phyloP scores from a whole-genome alignment of 2,113 vertebrate species.

The Chionis minor region DNA sequence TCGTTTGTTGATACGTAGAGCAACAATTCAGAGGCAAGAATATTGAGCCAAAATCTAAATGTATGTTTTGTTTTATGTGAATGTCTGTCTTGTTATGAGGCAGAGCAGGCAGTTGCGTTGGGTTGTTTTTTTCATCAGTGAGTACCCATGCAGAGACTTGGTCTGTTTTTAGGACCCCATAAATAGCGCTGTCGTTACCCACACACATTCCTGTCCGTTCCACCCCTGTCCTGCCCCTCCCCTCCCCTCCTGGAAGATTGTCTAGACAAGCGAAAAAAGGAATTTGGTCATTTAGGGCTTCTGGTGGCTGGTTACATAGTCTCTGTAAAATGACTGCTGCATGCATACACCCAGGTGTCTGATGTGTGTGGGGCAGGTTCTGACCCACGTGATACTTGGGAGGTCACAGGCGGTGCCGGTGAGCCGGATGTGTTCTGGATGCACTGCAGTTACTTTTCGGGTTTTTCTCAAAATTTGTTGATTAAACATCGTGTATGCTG shows the following conservation, averaged over 20 bases:
- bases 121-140: not conserved
- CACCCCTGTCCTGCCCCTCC: not conserved
- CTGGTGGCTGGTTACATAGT: not conserved
- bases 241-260: not conserved
- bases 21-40: slow-evolving; percentile 27
- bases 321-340: not conserved
- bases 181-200: slow-evolving; percentile 34
- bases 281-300: not conserved
- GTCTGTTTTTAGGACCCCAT: slow-evolving; percentile 7
- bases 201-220: not conserved
- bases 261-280: not conserved
- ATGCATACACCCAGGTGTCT: not conserved
- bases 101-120: not conserved
- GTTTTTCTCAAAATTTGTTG: not conserved
- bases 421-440: not conserved
- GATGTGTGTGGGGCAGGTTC: not conserved
- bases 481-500: not conserved
- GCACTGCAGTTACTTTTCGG: not conserved
- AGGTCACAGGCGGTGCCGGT: not conserved
- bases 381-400: not conserved
- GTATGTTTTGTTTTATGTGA: slow-evolving; percentile 41
- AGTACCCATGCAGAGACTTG: not conserved
- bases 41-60: slow-evolving; percentile 41
- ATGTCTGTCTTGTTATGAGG: slow-evolving; percentile 1
- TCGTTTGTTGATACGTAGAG: slow-evolving; percentile 22